Base-by-base conservation (phyloP, 2,797 vertebrate species). In the Nyctalus aviator region DNA sequence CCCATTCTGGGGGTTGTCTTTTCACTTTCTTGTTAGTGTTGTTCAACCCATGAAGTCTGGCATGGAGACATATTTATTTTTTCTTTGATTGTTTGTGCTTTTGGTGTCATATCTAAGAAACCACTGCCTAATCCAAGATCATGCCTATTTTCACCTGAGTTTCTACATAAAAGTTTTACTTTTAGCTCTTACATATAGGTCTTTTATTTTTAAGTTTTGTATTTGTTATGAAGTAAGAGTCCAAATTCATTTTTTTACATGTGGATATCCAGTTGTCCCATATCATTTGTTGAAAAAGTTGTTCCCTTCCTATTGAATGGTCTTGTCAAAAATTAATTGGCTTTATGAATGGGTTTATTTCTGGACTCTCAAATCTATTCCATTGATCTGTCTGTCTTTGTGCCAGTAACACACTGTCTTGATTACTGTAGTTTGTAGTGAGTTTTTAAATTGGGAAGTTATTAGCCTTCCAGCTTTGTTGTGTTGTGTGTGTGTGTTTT, bases 191-290 rank as follows among this genome's bases (percentile, higher is more conserved):
- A 75, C 20, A 27, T 68, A 35, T 77, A 91, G 25, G 32, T 57
- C 14, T 87, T 75, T 87, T 64, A 48, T 82, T 82, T 82, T 90
- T 85, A 32, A 68, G 32, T 30, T 90, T 62, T 69, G 10, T n/a
- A 20, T 59, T 20, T 75, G 41, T 3, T 15, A 57, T 50, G 10
- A 59, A 27, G n/a, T 5, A 79, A 32, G 8, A 12, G 17, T 73
- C 59, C 69, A 82, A 27, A 59, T 62, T 76, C 50, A 59, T 62
- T 69, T 59, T 87, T 87, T 82, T 10, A 0, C 11, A 17, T 46
- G 37, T 37, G 11, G n/a, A 23, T 59, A 44, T 30, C 17, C 21
- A 50, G n/a, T 66, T 79, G 59, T 59, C 41, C 41, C 32, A 68
- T 37, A 73, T 48, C 25, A 37, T 57, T 84, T 89, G n/a, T 79